Evolutionary conservation across 2,888 invertebrate species (phyloP), one percentile per base, ranked within the genome.

Genomic region (Xestobium rufovillosum): DNA sequence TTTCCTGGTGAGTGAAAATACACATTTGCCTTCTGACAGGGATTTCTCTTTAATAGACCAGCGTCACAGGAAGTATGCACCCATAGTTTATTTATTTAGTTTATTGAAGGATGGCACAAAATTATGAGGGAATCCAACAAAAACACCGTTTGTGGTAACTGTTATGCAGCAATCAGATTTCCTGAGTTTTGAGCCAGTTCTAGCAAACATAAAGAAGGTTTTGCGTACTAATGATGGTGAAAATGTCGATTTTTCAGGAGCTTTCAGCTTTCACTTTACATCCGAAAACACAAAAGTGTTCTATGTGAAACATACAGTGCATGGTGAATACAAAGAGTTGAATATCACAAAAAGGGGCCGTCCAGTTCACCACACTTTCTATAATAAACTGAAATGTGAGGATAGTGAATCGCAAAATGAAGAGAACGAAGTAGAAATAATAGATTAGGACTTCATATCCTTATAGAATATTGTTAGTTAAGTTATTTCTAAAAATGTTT

Each of bases 21-120:
- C 34, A 3, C 29, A 38, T 33, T 19, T 38, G 16, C 26, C 38
- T 3, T 26, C 38, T 2, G 31, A 36, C 10, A 31, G 26, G 14
- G 38, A 33, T 16, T 38, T 38, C 25, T 31, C 26, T 2, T 12
- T 38, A 13, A 36, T 36, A 2, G 31, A 36, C 30, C 30, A 36
- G 17, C 13, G n/a, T 3, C 36, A 36, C 31, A 26, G 15, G 25
- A 38, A 38, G n/a, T 19, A 19, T 19, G n/a, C 23, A 19, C 23
- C 23, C 23, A n/a, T 19, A 19, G n/a, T 37, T 26, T 38, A 13
- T 25, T 34, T 26, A 16, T 26, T 31, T 3, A 14, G n/a, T n/a
- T n/a, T n/a, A n/a, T n/a, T n/a, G n/a, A 25, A 14, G 4, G 38
- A 8, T 38, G 38, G 38, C 16, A 34, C 12, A 4, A 38, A 3